These are phyloP conservation scores for Tenualosa ilisha DNA, from an alignment of 2,797 vertebrate genomes.

Conservation along the genomic window DNA sequence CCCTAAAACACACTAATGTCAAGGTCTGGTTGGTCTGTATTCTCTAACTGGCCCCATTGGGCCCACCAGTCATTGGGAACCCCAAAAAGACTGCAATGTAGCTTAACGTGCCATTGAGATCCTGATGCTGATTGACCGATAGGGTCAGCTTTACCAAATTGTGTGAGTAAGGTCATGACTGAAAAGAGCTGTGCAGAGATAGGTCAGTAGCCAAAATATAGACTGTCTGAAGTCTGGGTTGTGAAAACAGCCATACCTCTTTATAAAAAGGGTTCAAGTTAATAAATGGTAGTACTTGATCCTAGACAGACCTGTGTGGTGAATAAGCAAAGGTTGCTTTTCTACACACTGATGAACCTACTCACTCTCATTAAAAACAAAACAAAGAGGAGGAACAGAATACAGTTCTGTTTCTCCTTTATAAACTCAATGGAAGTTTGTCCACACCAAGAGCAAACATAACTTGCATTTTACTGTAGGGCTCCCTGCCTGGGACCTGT, in stretches of 20 bases:
- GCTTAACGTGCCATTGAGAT: neutral
- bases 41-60: neutral
- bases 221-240: no score
- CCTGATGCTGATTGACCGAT: neutral
- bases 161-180: neutral
- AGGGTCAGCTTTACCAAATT: neutral
- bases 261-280: neutral
- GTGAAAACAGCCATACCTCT: no score
- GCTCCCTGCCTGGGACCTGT: neutral
- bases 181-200: no score
- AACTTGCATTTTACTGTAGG: neutral
- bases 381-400: neutral
- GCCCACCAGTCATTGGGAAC: neutral
- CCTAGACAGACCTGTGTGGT: neutral
- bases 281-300: neutral
- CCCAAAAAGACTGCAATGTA: neutral
- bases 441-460: neutral
- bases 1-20: neutral
- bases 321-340: neutral
- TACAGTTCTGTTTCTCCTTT: neutral
- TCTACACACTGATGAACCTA: neutral
- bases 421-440: neutral
- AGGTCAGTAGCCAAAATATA: neutral
- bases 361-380: neutral
- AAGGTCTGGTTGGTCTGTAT: neutral